Base-by-base conservation (phyloP, 2,113 vertebrate species). In the Eubucco bourcierii region DNA sequence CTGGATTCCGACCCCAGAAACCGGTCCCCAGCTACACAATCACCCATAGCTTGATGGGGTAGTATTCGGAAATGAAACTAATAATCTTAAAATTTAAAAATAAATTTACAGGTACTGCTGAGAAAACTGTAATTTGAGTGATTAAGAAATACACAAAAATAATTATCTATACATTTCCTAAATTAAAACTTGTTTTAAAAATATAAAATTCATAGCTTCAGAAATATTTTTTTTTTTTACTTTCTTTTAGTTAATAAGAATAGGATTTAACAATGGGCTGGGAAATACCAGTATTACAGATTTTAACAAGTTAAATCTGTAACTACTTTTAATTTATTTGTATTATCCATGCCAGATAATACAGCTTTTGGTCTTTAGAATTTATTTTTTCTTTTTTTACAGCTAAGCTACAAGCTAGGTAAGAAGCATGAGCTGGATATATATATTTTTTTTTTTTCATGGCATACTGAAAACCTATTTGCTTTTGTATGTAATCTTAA, bases 181-280 rank as follows among this genome's bases (percentile, higher is more conserved):
- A 73, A 80, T 83, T 85, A 41, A 11, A 75, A 65, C 88, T 89
- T 65, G 8, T 84, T 93, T 87, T 9, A 68, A 86, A 95, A 92
- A 68, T 65, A 87, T 34, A 80, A 75, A 91, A 90, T 76, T 79
- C 10, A 55, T 52, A 61, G 24, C 37, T 83, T 93, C 20, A 96
- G 80, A 93, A 94, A 85, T 64, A 96, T 60, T 84, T 21, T 53
- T 41, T 19, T 39, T n/a, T 53, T 41, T 18, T 34, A 82, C 63
- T 70, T 61, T 23, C 8, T 86, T 84, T 82, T 83, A 77, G 60
- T 24, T 75, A 74, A 16, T 9, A 68, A 61, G 31, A 93, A 29
- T 9, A 75, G 16, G 64, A 89, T 50, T 72, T 90, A 29, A 77
- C 60, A 91, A 93, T 50, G 41, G 75, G 17, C 77, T 95, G 76